Evolutionary conservation across 2,113 vertebrate species (phyloP).

Genomic region (Podilymbus podiceps): DNA sequence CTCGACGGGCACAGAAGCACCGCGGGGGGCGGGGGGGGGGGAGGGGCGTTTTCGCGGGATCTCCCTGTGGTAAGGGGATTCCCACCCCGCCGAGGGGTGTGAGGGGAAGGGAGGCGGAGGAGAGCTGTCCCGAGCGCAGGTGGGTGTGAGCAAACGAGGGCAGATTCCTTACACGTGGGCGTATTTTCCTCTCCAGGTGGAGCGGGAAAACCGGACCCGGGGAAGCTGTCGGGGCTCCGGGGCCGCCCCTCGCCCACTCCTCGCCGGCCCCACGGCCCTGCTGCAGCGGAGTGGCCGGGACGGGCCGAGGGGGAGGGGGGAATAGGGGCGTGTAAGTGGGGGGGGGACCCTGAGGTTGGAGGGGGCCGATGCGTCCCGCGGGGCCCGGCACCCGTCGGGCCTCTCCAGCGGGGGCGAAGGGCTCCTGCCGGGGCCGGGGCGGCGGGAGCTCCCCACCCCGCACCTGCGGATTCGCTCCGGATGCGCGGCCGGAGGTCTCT

Average conservation of each 20-base stretch:
- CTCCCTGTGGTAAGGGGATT: neutral
- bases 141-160: neutral
- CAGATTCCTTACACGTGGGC: neutral
- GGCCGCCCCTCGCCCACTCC: neutral
- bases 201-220: neutral
- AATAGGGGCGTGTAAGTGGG: neutral
- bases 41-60: neutral
- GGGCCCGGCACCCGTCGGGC: neutral
- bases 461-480: neutral
- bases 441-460: neutral
- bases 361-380: neutral
- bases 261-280: neutral
- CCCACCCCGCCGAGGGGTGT: neutral
- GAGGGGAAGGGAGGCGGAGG: neutral
- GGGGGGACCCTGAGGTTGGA: neutral
- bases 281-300: rapidly evolving
- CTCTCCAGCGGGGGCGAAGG: too few relatives aligned
- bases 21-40: too few relatives aligned
- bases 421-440: too few relatives aligned
- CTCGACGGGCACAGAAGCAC: neutral
- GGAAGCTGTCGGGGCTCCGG: neutral
- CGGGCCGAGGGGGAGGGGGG: neutral
- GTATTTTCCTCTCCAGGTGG: neutral
- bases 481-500: neutral
- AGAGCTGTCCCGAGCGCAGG: neutral